phyloP scores from a whole-genome alignment of 2,888 invertebrate genomes.

The Frankliniella intonsa region DNA sequence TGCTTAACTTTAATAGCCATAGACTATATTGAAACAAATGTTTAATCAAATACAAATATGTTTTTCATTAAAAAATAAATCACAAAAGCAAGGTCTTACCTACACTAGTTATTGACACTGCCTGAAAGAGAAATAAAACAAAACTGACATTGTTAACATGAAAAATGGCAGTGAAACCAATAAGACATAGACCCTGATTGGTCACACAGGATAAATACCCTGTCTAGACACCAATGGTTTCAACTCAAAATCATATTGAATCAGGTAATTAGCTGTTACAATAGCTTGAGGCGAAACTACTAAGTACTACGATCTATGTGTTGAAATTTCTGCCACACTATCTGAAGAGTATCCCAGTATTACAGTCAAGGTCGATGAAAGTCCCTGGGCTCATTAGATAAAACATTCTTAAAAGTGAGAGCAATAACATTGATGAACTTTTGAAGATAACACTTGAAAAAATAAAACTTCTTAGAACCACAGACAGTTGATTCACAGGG shows the following conservation, averaged over 20 bases:
- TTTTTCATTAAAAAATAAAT: constrained; percentile 22
- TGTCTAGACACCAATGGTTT: not conserved
- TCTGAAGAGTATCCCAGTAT: no score
- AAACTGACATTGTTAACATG: not conserved
- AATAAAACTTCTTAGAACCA: not conserved
- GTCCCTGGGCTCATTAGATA: no score
- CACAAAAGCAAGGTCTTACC: constrained; percentile 24
- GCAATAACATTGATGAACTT: not conserved
- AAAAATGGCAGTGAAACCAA: constrained; percentile 10
- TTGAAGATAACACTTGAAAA: constrained; percentile 11
- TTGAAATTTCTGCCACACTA: no score
- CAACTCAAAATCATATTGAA: not conserved
- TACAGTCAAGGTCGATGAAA: no score
- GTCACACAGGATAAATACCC: not conserved
- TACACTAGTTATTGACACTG: constrained; percentile 14
- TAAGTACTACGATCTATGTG: constrained; percentile 12
- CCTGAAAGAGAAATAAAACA: constrained; percentile 12
- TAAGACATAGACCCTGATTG: not conserved
- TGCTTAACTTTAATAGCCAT: constrained; percentile 21
- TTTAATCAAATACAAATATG: constrained; percentile 11
- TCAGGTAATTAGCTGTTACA: not conserved
- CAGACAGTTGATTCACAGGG: not conserved
- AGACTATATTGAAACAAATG: constrained; percentile 11
- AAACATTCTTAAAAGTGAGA: not conserved
- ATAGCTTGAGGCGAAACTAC: constrained; percentile 5